A percentile compares a stretch with the other conserved stretches of the same genome.
phyloP scores from a whole-genome alignment of 2,888 invertebrate species.

The Monoplex corrugatus region DNA sequence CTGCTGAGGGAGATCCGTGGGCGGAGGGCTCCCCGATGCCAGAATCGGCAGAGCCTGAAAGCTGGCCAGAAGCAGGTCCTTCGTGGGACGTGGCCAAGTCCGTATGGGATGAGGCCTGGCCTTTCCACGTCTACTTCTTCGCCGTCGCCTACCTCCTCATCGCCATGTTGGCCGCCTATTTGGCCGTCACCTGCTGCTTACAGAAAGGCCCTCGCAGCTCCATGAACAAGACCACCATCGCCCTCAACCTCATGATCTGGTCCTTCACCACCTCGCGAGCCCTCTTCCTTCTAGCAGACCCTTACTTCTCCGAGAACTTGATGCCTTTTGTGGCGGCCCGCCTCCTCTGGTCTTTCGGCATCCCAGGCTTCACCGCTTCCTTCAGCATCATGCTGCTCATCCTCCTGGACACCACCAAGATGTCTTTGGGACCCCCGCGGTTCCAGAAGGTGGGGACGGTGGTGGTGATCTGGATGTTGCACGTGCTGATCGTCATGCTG shows the following conservation, averaged over 20 bases:
- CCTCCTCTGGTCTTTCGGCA: conserved; percentile 67
- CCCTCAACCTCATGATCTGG: conserved; percentile 63
- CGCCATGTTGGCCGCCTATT: conserved; percentile 47
- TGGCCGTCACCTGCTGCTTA: conserved; percentile 56
- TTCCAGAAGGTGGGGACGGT: conserved; percentile 67
- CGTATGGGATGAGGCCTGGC: conserved; percentile 69
- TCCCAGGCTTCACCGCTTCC: conserved; percentile 69
- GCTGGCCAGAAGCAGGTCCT: conserved; percentile 69
- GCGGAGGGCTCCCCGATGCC: conserved; percentile 30
- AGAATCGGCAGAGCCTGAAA: conserved; percentile 47
- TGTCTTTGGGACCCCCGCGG: conserved; percentile 68
- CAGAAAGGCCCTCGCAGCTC: conserved; percentile 16
- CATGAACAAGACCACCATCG: conserved; percentile 63
- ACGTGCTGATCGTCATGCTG: conserved; percentile 63
- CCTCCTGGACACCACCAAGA: conserved; percentile 71
- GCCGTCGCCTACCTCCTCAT: conserved; percentile 58
- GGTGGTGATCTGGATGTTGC: conserved; percentile 61
- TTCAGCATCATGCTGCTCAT: conserved; percentile 70
- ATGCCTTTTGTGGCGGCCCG: conserved; percentile 55
- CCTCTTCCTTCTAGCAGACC: conserved; percentile 63
- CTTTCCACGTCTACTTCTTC: conserved; percentile 67
- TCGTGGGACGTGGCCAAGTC: conserved; percentile 65
- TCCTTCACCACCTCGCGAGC: conserved; percentile 62
- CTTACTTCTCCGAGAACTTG: conserved; percentile 60
- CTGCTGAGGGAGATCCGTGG: conserved; percentile 15